Percentiles rank a stretch among this genome's conserved stretches.
Conservation (phyloP, 2,888 invertebrate species). For the Panzeria rudis region DNA sequence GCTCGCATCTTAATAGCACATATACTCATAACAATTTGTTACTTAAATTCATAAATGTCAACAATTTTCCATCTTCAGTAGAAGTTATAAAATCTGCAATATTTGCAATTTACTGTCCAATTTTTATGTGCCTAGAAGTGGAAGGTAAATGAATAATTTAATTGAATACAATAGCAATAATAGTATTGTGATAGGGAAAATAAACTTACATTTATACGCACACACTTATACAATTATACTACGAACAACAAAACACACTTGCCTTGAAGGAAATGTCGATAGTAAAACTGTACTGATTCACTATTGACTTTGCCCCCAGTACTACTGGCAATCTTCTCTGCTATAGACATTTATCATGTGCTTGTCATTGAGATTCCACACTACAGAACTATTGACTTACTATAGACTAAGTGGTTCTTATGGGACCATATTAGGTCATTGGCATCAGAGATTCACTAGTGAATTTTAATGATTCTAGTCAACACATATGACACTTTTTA, state of each 20-base stretch:
- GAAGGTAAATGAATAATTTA: constrained; percentile 42
- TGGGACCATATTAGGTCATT: too few species aligned
- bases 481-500: too few species aligned
- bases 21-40: constrained; percentile 14
- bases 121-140: not conserved
- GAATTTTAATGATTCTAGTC: too few species aligned
- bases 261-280: too few species aligned
- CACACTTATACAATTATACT: not conserved
- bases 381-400: too few species aligned
- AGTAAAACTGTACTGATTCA: too few species aligned
- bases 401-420: too few species aligned
- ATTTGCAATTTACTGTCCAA: constrained; percentile 1
- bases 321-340: too few species aligned
- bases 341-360: too few species aligned
- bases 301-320: too few species aligned
- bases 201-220: not conserved
- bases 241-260: constrained; percentile 12
- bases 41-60: constrained; percentile 30
- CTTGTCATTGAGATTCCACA: too few species aligned
- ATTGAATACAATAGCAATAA: constrained; percentile 45
- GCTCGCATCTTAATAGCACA: not conserved
- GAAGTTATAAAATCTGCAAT: constrained; percentile 38
- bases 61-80: not conserved
- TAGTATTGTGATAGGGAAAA: not conserved
- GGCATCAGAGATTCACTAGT: too few species aligned